phyloP scores from a whole-genome alignment of 2,888 invertebrate genomes.

The Colletes collaris region DNA sequence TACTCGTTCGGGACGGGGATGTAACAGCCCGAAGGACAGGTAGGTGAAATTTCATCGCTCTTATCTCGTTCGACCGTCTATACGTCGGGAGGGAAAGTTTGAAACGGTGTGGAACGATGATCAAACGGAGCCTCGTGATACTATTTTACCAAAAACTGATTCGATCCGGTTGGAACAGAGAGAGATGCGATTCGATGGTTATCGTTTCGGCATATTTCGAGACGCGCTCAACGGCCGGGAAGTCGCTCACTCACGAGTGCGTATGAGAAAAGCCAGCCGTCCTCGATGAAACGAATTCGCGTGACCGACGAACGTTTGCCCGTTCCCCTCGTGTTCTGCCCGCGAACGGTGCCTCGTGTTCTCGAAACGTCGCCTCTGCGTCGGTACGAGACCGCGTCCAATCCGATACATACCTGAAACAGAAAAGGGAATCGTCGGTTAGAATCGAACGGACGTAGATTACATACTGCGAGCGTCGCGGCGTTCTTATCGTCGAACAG shows the following conservation, averaged over 20 bases:
- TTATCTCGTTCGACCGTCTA: no score
- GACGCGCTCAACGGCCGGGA: conserved; percentile 17
- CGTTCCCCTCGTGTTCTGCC: conserved; percentile 12
- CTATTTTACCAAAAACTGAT: no score
- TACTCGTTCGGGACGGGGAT: not conserved
- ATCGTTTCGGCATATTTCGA: no score
- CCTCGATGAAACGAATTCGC: conserved; percentile 25
- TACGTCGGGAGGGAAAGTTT: no score
- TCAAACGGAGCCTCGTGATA: no score
- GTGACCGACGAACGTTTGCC: conserved; percentile 43
- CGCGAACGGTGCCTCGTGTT: conserved; percentile 53
- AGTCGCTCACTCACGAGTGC: conserved; percentile 7
- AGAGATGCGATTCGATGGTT: no score
- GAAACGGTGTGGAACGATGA: no score
- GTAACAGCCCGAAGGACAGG: no score
- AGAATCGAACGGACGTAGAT: no score
- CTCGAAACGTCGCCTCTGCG: conserved; percentile 66
- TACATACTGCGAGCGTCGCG: no score
- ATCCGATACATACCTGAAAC: conserved; percentile 81
- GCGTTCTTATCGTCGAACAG: not conserved
- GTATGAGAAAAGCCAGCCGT: conserved; percentile 29
- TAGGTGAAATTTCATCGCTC: no score
- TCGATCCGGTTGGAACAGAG: no score
- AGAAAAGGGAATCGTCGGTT: conserved; percentile 58
- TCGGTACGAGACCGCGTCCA: conserved; percentile 60